phyloP scores from a whole-genome alignment of 2,797 vertebrate genomes.

The Sphenopsis melanotis region DNA sequence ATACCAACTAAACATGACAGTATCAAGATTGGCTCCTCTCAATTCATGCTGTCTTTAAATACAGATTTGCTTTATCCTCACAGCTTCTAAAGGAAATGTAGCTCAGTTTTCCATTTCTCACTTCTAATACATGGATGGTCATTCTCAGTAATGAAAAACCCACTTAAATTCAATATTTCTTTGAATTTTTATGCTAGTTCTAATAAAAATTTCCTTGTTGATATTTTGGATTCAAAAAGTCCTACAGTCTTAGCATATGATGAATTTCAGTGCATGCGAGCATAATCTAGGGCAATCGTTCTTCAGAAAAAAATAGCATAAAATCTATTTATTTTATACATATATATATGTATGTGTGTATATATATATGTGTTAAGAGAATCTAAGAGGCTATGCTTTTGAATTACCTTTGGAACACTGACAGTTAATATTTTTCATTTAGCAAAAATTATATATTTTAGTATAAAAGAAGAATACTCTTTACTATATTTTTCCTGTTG shows the following conservation, averaged over 20 bases:
- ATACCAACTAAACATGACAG: background rate
- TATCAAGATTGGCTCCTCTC: background rate
- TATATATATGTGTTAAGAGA: background rate
- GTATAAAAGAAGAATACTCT: background rate
- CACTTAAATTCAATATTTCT: background rate
- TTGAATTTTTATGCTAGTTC: background rate
- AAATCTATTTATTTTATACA: background rate
- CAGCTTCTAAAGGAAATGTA: background rate
- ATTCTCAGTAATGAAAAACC: background rate
- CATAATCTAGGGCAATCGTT: background rate
- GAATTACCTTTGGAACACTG: background rate
- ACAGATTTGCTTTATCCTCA: background rate
- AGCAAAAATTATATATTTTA: conserved; percentile 24
- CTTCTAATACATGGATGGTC: background rate
- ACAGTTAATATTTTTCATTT: conserved; percentile 4
- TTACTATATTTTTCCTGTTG: conserved; percentile 47
- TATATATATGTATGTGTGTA: too few relatives aligned
- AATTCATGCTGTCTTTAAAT: background rate
- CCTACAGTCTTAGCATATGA: background rate
- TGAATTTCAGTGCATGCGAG: background rate
- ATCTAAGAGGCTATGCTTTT: background rate
- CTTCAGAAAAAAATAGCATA: background rate
- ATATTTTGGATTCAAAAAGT: background rate
- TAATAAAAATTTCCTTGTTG: background rate
- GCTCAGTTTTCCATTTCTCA: background rate